Evolutionary conservation across 2,888 invertebrate species (phyloP), one percentile per base, ranked within the genome.

Genomic region (Scaptomyza parva): DNA sequence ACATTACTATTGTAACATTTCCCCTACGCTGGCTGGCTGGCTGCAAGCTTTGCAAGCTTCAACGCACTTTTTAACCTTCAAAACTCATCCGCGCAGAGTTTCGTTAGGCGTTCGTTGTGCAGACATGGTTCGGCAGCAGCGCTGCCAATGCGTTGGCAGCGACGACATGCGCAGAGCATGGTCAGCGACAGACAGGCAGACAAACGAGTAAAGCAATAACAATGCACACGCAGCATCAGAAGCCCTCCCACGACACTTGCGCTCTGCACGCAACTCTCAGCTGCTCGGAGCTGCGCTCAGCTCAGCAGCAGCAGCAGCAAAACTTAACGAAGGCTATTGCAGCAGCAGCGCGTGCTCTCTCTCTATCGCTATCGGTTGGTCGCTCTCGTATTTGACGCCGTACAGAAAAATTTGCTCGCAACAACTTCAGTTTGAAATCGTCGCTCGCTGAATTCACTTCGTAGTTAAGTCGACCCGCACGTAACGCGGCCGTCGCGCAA

Each of bases 1-100:
- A 1, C 17, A 37, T 9, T 40, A 43, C 39, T 39, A 3, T 11
- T 40, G 40, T 40, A 39, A 22, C 35, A 76, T 67, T 83, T 78
- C 84, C 81, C 83, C 81, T 70, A 6, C 55, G 28, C 35, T 6
- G 55, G 45, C 64, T 26, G 65, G 28, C 35, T 6, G 55, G 45
- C 64, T 26, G 65, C 63, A 52, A 52, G 63, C 45, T 76, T 60
- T 61, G 65, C 44, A 66, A 66, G 52, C 44, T 33, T 70, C 48
- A 76, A 88, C 87, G 87, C 87, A 88, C 83, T 83, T 88, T 86
- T 87, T 89, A 88, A 88, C 88, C 88, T 89, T 88, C 88, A 88
- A 89, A 84, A 69, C 51, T 55, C 62, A 68, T 44, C 66, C 62
- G 40, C 62, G 40, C 50, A 59, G 65, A 48, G 63, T 41, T 74